Conservation (phyloP, 2,888 invertebrate genomes). For the Pandemis corylana region DNA sequence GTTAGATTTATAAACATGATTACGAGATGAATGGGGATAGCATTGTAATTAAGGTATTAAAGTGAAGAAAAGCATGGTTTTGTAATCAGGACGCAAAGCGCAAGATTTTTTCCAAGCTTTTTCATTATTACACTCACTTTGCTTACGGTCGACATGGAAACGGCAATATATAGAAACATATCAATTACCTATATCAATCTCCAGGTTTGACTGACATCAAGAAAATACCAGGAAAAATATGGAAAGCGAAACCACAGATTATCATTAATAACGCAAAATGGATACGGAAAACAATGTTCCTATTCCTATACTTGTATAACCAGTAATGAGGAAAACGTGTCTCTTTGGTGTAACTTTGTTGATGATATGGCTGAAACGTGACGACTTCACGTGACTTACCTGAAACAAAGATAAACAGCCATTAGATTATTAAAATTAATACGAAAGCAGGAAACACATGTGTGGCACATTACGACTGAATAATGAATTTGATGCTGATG, state of each 20-base stretch:
- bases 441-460: conserved; percentile 4
- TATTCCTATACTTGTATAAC: conserved; percentile 8
- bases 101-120: neutral
- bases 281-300: conserved; percentile 4
- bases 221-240: neutral
- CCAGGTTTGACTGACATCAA: neutral
- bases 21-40: neutral
- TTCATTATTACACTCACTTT: neutral
- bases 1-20: conserved; percentile 13
- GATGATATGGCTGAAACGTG: conserved; percentile 35
- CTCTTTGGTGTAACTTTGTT: conserved; percentile 10
- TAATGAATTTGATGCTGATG: neutral
- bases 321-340: conserved; percentile 31
- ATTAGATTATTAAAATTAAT: conserved; percentile 27
- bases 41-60: neutral
- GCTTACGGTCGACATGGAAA: neutral
- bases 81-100: neutral
- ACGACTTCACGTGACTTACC: conserved; percentile 41
- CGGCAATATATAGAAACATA: neutral
- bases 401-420: conserved; percentile 38
- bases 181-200: neutral
- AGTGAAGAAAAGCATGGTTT: neutral
- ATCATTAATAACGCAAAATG: conserved; percentile 1
- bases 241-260: conserved; percentile 1
- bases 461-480: conserved; percentile 1